phyloP scores from a whole-genome alignment of 2,113 vertebrate genomes.

The Chionomys nivalis region DNA sequence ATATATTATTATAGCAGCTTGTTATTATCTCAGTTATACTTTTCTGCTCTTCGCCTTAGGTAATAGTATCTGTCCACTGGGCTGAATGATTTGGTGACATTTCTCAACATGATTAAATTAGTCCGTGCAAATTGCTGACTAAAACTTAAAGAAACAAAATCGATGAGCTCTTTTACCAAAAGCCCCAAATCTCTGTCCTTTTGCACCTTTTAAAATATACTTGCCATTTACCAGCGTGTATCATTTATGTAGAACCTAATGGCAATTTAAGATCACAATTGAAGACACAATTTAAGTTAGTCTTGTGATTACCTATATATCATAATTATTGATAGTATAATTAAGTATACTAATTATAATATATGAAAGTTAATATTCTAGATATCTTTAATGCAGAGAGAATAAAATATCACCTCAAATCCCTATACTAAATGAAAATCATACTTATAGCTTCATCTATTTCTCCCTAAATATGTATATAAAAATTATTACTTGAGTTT shows the following conservation, averaged over 20 bases:
- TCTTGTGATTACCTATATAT: conserved; percentile 27
- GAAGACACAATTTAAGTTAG: conserved; percentile 12
- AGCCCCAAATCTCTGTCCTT: background rate
- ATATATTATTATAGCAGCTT: background rate
- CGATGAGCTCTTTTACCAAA: background rate
- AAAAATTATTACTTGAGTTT: background rate
- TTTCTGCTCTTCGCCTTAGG: background rate
- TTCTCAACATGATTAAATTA: background rate
- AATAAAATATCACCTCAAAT: background rate
- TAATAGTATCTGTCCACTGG: background rate
- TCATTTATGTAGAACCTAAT: background rate
- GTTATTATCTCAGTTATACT: background rate
- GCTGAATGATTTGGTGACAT: background rate
- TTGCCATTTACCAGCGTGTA: background rate
- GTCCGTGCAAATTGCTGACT: background rate
- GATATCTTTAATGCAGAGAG: background rate
- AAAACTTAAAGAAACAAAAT: conserved; percentile 22
- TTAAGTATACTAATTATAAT: background rate
- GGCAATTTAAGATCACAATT: conserved; percentile 18
- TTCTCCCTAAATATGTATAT: background rate
- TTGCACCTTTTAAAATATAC: conserved; percentile 1
- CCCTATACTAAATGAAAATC: background rate
- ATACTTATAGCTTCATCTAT: background rate
- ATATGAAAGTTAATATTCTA: background rate
- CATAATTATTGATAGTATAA: background rate